phyloP scores from a whole-genome alignment of 2,888 invertebrate species.

The Allacma fusca region DNA sequence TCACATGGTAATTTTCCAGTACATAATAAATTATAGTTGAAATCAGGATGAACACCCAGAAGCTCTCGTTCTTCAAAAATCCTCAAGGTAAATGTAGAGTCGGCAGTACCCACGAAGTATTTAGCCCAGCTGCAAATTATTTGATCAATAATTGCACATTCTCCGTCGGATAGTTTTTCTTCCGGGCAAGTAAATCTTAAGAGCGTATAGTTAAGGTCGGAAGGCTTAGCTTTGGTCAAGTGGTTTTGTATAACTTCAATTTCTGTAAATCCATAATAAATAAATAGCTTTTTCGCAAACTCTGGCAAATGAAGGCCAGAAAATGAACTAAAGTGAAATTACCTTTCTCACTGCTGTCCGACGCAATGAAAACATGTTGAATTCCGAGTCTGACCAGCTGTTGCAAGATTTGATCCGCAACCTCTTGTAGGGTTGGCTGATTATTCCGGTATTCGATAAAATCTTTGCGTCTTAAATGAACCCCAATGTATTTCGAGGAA shows the following conservation, averaged over 20 bases:
- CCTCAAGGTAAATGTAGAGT: conserved; percentile 94
- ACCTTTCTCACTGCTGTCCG: conserved; percentile 77
- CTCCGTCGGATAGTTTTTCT: conserved; percentile 66
- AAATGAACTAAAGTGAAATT: conserved; percentile 43
- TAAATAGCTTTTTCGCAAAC: too few relatives aligned
- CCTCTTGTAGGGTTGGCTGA: conserved; percentile 65
- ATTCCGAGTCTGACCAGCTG: conserved; percentile 70
- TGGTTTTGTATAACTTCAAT: conserved; percentile 16
- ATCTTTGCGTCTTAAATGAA: conserved; percentile 89
- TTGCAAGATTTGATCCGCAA: conserved; percentile 77
- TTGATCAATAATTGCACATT: conserved; percentile 92
- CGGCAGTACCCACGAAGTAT: conserved; percentile 88
- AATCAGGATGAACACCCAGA: conserved; percentile 81
- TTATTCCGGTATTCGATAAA: conserved; percentile 78
- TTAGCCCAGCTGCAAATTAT: conserved; percentile 89
- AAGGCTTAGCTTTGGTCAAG: not conserved
- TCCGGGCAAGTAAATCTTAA: not conserved
- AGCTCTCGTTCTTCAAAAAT: conserved; percentile 98
- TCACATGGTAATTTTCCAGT: not conserved
- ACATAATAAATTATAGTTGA: conserved; percentile 71
- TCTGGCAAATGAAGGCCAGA: too few relatives aligned
- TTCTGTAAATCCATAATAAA: conserved; percentile 48
- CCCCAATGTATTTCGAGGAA: conserved; percentile 69
- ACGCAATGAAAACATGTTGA: conserved; percentile 77
- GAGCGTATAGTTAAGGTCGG: not conserved